Conservation (phyloP, 2,888 invertebrate genomes). For the Poecilus cupreus region DNA sequence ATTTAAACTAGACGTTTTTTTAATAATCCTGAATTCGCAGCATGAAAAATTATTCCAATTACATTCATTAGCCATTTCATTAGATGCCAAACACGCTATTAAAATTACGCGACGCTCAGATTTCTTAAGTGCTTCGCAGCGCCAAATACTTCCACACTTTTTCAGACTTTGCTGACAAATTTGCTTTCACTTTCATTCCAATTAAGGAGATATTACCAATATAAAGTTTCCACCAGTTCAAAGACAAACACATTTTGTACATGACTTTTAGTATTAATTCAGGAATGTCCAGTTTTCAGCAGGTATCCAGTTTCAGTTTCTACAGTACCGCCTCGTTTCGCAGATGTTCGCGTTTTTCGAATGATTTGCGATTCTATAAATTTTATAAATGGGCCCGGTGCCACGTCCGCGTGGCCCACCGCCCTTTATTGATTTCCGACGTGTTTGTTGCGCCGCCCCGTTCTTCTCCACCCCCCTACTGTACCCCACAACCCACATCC, state of each 20-base stretch:
- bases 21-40: conserved; percentile 44
- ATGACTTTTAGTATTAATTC: no score
- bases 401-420: neutral
- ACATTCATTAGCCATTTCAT: conserved; percentile 44
- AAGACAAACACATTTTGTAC: no score
- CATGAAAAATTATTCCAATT: conserved; percentile 52
- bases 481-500: neutral
- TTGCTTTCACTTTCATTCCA: neutral
- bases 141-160: neutral
- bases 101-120: neutral
- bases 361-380: conserved; percentile 47
- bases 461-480: neutral
- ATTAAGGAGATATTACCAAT: neutral
- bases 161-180: conserved; percentile 20
- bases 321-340: neutral
- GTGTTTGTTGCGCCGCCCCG: neutral
- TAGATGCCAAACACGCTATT: conserved; percentile 46
- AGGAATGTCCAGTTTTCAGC: no score
- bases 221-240: no score
- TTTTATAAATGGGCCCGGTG: conserved; percentile 15
- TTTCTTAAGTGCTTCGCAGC: neutral
- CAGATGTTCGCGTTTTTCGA: conserved; percentile 15
- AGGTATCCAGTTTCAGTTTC: no score
- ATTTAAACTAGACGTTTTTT: conserved; percentile 46
- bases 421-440: conserved; percentile 24